Conservation (phyloP, 2,113 vertebrate genomes). For the Larimichthys polyactis region DNA sequence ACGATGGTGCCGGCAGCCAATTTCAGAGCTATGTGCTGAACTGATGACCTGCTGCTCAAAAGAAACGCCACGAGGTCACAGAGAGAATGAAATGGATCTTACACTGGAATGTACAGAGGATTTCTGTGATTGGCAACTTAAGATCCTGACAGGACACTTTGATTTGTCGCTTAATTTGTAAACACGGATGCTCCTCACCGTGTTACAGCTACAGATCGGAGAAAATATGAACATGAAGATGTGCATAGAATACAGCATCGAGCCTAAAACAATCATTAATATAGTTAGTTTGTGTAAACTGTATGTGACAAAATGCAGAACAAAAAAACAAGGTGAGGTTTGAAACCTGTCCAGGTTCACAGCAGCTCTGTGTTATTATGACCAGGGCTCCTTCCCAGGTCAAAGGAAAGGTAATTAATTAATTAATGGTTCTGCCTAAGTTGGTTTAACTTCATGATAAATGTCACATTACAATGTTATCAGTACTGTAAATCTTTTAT, state of each 20-base stretch:
- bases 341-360: not conserved
- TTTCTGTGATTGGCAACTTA: not conserved
- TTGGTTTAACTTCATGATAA: not conserved
- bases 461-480: not conserved
- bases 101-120: not conserved
- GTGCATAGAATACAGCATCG: not conserved
- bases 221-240: not conserved
- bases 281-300: not conserved
- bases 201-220: not conserved
- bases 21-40: conserved; percentile 57
- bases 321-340: no score
- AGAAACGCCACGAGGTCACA: conserved; percentile 26
- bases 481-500: not conserved
- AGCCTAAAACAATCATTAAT: not conserved
- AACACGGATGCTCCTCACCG: not conserved
- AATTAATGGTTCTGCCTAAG: not conserved
- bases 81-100: conserved; percentile 1
- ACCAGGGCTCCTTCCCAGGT: not conserved
- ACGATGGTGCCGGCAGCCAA: conserved; percentile 37
- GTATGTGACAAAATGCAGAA: not conserved
- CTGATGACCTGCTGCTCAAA: conserved; percentile 48
- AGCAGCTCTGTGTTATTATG: not conserved
- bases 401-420: not conserved
- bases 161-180: not conserved
- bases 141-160: not conserved